Base-by-base conservation (phyloP, 2,113 vertebrate genomes). In the Platanista minor region DNA sequence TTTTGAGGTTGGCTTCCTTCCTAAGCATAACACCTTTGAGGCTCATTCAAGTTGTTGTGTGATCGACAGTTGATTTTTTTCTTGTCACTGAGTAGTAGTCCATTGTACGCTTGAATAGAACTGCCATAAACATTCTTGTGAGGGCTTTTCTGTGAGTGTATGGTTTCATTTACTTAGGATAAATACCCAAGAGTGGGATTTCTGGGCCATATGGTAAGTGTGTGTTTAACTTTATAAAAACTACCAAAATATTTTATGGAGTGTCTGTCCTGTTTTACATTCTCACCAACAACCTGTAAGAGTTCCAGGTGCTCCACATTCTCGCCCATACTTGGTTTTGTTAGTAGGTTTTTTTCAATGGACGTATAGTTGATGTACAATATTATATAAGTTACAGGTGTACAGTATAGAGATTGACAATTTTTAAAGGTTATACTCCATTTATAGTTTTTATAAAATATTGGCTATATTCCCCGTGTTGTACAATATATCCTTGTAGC, bases 201-300 rank as follows among this genome's bases (percentile, higher is more conserved):
- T 31, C 39, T 3, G 13, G 21, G 13, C 23, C 39, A 0, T 8
- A 2, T n/a, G 39, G 20, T 71, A 46, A 8, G 29, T 31, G 3
- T 17, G 5, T 36, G 15, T 62, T 67, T 49, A 25, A 43, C 66
- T 82, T 59, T 13, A 11, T 59, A 39, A 49, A 89, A 82, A 41
- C 17, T 15, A 3, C 20, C 46, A 27, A 6, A 49, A 13, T 74
- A 20, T 67, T 13, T 78, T 54, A n/a, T 41, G 21, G n/a, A 23
- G 36, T 31, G 46, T 29, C 13, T 9, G 33, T 62, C 52, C 46
- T 7, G 1, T 72, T 27, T 57, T n/a, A 3, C 2, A 11, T 59
- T 57, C 36, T 66, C 39, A 31, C 41, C 41, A 64, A 14, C 46
- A 57, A 0, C 3, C 11, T 61, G 25, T 36, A n/a, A 54, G 57